A percentile compares a stretch with the other conserved stretches of the same genome.
Evolutionary conservation across 2,113 vertebrate genomes (phyloP).

Genomic region (Saiga tatarica): DNA sequence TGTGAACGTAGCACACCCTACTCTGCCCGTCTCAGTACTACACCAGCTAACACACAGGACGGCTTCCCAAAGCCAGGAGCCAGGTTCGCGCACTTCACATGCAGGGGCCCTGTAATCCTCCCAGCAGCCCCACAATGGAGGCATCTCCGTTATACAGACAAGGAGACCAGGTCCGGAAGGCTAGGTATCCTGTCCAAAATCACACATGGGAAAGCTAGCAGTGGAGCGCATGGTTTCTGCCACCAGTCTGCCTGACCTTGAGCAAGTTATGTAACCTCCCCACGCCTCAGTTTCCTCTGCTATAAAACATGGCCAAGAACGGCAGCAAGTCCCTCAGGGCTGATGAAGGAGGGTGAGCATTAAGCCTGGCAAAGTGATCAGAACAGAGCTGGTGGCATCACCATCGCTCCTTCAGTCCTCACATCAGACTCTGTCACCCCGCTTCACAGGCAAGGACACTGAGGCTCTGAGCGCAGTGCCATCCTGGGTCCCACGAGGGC

Average conservation of each 20-base stretch:
- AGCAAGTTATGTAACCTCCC: neutral
- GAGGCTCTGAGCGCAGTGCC: neutral
- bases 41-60: accelerated
- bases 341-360: neutral
- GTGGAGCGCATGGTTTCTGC: neutral
- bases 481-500: neutral
- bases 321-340: neutral
- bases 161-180: neutral
- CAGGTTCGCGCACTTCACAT: accelerated
- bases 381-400: neutral
- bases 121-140: accelerated
- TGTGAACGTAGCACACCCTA: neutral
- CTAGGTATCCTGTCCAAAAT: neutral
- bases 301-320: neutral
- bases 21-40: accelerated
- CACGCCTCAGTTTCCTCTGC: neutral
- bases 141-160: neutral
- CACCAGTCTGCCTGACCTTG: neutral
- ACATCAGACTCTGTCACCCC: neutral
- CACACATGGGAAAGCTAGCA: neutral
- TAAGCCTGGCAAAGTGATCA: neutral
- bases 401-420: neutral
- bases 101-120: neutral
- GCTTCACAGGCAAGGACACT: neutral
- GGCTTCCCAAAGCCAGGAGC: neutral